A percentile compares a stretch with the other conserved stretches of the same genome.
phyloP scores from a whole-genome alignment of 2,797 vertebrate genomes.

The Percopsis omiscomaycus region DNA sequence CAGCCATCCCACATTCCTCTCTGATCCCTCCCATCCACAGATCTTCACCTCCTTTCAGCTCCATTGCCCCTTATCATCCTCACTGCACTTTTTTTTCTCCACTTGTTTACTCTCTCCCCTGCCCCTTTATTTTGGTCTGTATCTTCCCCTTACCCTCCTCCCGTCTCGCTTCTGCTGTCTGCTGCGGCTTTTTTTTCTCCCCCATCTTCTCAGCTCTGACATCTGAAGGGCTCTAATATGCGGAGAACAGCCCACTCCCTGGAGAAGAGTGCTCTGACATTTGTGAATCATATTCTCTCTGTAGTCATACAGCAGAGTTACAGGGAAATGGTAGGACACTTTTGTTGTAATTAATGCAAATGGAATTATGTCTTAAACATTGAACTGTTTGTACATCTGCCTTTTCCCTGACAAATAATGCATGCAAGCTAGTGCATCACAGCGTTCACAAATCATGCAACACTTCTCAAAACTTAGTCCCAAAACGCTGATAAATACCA shows the following conservation, averaged over 20 bases:
- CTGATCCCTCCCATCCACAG: conserved; percentile 16
- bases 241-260: conserved; percentile 9
- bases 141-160: neutral
- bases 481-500: conserved; percentile 20
- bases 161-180: neutral
- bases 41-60: conserved; percentile 23
- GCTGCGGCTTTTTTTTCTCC: conserved; percentile 10
- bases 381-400: neutral
- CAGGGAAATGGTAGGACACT: neutral
- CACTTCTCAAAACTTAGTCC: conserved; percentile 19
- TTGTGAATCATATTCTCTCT: conserved; percentile 23
- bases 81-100: conserved; percentile 33
- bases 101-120: conserved; percentile 29
- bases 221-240: conserved; percentile 42
- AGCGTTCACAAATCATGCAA: conserved; percentile 12
- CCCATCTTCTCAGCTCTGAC: conserved; percentile 24
- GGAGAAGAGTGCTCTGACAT: conserved; percentile 22
- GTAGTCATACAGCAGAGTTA: neutral
- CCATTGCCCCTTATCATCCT: conserved; percentile 38
- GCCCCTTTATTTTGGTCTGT: conserved; percentile 10
- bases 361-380: neutral
- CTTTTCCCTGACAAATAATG: conserved; percentile 12
- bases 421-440: neutral
- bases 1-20: neutral
- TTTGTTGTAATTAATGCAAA: neutral